Conservation (phyloP, 2,888 invertebrate species). For the Auanema freiburgensis region DNA sequence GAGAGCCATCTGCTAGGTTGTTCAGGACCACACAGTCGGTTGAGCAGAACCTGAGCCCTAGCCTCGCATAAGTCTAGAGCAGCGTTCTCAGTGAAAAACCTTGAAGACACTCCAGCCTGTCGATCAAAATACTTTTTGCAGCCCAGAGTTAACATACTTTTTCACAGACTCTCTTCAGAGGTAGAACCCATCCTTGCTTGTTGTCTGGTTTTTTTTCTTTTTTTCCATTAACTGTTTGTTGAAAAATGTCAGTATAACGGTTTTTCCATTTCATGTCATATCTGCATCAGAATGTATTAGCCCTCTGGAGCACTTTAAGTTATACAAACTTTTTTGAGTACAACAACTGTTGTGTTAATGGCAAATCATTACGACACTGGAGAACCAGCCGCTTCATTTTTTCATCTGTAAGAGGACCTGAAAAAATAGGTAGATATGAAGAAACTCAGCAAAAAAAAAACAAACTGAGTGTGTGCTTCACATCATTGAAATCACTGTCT, state of each 20-base stretch:
- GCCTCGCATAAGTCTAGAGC: constrained; percentile 34
- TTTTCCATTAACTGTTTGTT: constrained; percentile 28
- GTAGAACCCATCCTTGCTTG: constrained; percentile 48
- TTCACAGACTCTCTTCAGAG: constrained; percentile 41
- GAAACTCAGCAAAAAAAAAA: neutral
- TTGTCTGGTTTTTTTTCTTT: constrained; percentile 39
- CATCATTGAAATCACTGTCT: constrained; percentile 9
- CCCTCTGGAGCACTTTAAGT: neutral
- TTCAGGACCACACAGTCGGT: constrained; percentile 20
- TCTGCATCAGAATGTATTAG: constrained; percentile 9
- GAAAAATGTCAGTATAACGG: constrained; percentile 40
- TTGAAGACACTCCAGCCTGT: constrained; percentile 27
- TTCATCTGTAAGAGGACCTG: constrained; percentile 30
- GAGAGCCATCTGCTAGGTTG: constrained; percentile 8
- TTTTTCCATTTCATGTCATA: constrained; percentile 48
- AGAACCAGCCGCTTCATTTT: constrained; percentile 39
- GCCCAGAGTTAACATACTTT: constrained; percentile 21
- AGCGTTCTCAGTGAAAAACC: constrained; percentile 44
- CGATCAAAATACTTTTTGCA: neutral
- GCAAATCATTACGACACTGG: constrained; percentile 31
- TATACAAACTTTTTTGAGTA: constrained; percentile 31
- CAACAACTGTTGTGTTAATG: constrained; percentile 41
- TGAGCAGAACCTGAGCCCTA: constrained; percentile 31
- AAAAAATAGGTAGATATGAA: constrained; percentile 1
- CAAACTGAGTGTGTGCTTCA: neutral